Percentiles rank a stretch among this genome's conserved stretches.
phyloP scores from a whole-genome alignment of 2,113 vertebrate genomes.

The Triplophysa tibetana region DNA sequence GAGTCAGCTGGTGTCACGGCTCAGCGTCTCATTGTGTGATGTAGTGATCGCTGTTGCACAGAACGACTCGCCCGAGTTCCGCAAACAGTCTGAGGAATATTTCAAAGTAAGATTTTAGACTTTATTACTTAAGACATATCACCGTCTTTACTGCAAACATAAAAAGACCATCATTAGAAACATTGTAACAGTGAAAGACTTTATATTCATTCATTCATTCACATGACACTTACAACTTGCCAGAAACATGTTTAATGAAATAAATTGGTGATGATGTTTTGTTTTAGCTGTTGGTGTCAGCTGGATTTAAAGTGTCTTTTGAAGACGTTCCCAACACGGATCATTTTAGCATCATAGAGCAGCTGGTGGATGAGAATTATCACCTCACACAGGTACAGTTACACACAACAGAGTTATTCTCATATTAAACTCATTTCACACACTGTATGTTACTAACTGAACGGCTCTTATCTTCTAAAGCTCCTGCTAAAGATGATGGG shows the following conservation, averaged over 20 bases:
- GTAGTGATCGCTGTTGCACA: constrained; percentile 82
- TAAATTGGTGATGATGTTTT: background rate
- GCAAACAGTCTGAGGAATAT: constrained; percentile 82
- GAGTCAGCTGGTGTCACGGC: constrained; percentile 63
- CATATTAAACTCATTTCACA: too few relatives aligned
- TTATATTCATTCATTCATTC: too few relatives aligned
- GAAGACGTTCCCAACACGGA: constrained; percentile 74
- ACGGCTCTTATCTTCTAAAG: constrained; percentile 50
- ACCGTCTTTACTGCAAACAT: too few relatives aligned
- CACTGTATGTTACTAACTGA: background rate
- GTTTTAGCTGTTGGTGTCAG: constrained; percentile 61
- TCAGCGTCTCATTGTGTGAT: constrained; percentile 62
- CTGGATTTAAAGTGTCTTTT: constrained; percentile 68
- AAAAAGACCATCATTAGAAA: too few relatives aligned
- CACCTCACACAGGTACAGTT: constrained; percentile 70
- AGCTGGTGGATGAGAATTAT: constrained; percentile 70
- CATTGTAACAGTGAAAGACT: too few relatives aligned
- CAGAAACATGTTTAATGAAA: background rate
- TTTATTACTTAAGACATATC: too few relatives aligned
- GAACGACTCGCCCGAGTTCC: constrained; percentile 87
- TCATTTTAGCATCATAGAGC: constrained; percentile 76
- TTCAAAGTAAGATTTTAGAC: constrained; percentile 72
- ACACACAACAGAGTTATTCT: background rate
- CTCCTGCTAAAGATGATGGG: constrained; percentile 75
- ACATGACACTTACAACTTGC: too few relatives aligned